Evolutionary conservation across 2,888 invertebrate genomes (phyloP).

Genomic region (Julus scandinavius): DNA sequence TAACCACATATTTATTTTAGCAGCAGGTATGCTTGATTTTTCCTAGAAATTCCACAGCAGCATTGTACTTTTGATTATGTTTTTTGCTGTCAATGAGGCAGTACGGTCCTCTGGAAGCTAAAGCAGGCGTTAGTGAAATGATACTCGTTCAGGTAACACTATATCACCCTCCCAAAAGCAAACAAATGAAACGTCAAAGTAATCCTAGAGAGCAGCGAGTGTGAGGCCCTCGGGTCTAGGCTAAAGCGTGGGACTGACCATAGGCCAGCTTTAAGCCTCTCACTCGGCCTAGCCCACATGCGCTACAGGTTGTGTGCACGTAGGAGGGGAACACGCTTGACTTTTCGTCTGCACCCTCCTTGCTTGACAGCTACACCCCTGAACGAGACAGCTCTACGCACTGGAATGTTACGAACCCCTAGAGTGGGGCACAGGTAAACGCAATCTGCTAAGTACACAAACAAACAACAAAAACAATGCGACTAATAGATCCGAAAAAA

Average conservation of each 20-base stretch:
- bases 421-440: background rate
- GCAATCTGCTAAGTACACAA: background rate
- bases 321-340: slow-evolving; percentile 24
- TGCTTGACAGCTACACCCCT: slow-evolving; percentile 48
- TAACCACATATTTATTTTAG: background rate
- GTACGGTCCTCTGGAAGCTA: background rate
- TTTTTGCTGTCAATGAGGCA: background rate
- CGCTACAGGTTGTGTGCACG: slow-evolving; percentile 28
- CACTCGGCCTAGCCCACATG: slow-evolving; percentile 23
- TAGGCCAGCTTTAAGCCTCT: background rate
- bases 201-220: background rate
- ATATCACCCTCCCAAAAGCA: slow-evolving; percentile 13
- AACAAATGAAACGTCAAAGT: slow-evolving; percentile 43
- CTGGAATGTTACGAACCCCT: slow-evolving; percentile 1
- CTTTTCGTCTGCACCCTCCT: slow-evolving; percentile 47
- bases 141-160: slow-evolving; percentile 19
- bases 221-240: slow-evolving; percentile 26
- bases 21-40: background rate
- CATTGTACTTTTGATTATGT: background rate
- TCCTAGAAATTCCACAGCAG: background rate
- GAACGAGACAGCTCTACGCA: slow-evolving; percentile 1
- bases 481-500: background rate
- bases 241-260: slow-evolving; percentile 43
- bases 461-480: slow-evolving; percentile 1
- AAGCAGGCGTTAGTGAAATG: slow-evolving; percentile 28